phyloP scores from a whole-genome alignment of 35 echinoderm and acorn worm genomes.

The Anneissia japonica region DNA sequence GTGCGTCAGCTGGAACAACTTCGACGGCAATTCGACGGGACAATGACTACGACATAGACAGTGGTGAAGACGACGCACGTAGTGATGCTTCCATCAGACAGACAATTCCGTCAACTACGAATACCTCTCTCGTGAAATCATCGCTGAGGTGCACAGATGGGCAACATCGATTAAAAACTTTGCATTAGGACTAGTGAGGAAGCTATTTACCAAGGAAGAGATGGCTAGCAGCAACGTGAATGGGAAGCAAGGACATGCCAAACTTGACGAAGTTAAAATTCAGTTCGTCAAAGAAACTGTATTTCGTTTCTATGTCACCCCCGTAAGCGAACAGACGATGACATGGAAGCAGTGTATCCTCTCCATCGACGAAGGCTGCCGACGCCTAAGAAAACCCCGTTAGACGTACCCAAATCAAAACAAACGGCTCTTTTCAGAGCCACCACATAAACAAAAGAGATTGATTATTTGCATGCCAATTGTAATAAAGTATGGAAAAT shows the following conservation, averaged over 20 bases:
- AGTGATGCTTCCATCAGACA: background rate
- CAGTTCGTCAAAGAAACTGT: background rate
- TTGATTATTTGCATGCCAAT: too few relatives aligned
- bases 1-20: too few relatives aligned
- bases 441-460: too few relatives aligned
- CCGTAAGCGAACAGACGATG: background rate
- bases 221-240: background rate
- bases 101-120: background rate
- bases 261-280: background rate
- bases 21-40: background rate
- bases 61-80: background rate
- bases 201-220: background rate
- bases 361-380: background rate
- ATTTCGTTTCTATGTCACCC: background rate
- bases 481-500: too few relatives aligned
- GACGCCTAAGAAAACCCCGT: background rate
- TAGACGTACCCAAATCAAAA: too few relatives aligned
- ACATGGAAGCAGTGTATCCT: background rate
- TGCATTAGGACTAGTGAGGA: background rate
- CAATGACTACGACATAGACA: background rate
- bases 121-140: background rate
- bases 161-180: background rate
- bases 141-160: background rate
- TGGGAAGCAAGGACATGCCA: background rate
- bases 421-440: too few relatives aligned